Evolutionary conservation across 2,888 invertebrate species (phyloP).

Genomic region (Phytoseiulus persimilis): DNA sequence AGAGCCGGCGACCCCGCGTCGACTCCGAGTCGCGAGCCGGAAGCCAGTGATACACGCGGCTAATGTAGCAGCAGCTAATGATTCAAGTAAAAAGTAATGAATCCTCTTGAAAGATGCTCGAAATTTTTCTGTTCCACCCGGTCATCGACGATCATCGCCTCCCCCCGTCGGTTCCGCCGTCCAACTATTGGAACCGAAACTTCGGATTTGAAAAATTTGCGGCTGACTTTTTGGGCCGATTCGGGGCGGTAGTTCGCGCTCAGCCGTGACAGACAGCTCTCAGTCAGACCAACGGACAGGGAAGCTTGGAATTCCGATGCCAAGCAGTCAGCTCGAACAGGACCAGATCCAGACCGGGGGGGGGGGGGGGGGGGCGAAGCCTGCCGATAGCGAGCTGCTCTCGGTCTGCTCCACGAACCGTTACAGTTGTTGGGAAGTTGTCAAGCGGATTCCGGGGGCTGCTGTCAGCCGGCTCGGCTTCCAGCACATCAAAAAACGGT

Average conservation of each 20-base stretch:
- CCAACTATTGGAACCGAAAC: not conserved
- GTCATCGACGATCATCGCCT: not conserved
- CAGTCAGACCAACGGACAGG: not conserved
- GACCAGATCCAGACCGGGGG: too few species aligned
- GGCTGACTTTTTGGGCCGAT: not conserved
- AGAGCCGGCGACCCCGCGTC: not conserved
- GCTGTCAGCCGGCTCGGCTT: too few species aligned
- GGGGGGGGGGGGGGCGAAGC: too few species aligned
- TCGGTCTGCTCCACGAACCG: too few species aligned
- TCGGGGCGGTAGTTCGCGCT: not conserved
- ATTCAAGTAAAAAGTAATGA: not conserved
- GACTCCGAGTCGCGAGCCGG: not conserved
- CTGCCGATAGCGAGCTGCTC: too few species aligned
- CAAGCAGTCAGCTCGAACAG: too few species aligned
- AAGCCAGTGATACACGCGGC: not conserved
- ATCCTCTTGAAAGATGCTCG: not conserved
- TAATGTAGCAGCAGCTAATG: not conserved
- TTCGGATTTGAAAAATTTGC: not conserved
- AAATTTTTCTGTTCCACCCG: not conserved
- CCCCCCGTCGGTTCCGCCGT: not conserved
- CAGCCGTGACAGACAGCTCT: not conserved
- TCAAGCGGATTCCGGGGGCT: too few species aligned
- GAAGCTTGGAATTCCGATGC: not conserved
- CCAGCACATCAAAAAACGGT: too few species aligned
- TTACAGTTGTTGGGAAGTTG: too few species aligned